Conservation (phyloP, 2,113 vertebrate genomes). For the Calidris pugnax region DNA sequence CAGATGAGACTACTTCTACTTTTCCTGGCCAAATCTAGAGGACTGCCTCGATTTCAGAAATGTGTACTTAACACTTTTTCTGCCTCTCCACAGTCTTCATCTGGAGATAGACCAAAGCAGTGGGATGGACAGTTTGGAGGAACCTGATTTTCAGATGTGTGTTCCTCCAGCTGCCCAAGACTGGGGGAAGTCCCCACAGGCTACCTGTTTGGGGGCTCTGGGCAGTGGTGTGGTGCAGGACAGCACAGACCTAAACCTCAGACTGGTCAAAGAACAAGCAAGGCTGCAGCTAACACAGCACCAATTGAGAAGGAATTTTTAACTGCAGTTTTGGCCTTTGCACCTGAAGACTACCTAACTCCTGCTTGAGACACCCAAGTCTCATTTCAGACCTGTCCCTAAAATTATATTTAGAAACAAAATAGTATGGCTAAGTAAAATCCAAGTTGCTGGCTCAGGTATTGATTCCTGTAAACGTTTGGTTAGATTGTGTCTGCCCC, state of each 20-base stretch:
- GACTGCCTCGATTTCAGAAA: background rate
- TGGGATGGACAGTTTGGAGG: background rate
- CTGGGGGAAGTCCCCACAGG: no score
- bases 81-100: background rate
- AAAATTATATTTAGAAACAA: background rate
- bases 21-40: background rate
- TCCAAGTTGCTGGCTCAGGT: background rate
- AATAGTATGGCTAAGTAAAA: background rate
- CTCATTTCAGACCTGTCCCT: background rate
- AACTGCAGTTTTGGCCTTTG: background rate
- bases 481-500: background rate
- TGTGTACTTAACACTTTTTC: fast-evolving
- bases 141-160: background rate
- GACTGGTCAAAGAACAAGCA: background rate
- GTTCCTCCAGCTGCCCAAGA: background rate
- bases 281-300: background rate
- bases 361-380: background rate
- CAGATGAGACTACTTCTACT: background rate
- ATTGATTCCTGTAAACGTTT: background rate
- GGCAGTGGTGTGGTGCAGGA: background rate
- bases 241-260: background rate
- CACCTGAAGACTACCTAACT: background rate
- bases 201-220: fast-evolving
- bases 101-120: background rate
- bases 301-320: background rate